Evolutionary conservation across 2,113 vertebrate species (phyloP), one percentile per base, ranked within the genome.

Genomic region (Solea solea): DNA sequence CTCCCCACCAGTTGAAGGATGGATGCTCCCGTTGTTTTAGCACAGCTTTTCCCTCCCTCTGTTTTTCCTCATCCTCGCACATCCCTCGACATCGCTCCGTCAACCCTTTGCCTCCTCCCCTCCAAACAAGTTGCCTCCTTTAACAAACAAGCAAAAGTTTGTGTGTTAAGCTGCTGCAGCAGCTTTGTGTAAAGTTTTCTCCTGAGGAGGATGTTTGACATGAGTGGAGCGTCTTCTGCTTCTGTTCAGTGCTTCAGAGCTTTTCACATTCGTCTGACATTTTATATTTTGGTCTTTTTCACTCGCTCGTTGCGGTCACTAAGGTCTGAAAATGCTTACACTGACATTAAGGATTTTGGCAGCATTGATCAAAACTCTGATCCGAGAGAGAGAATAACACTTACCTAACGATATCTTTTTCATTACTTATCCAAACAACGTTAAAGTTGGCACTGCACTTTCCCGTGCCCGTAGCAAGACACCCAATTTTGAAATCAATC

Each of bases 1-100:
- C 90, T 91, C 91, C 88, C 80, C 77, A 80, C 84, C 57, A 76
- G 81, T 88, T 79, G 82, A 89, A 89, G 82, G 86, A 85, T 87
- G 86, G 90, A 80, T 87, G 85, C 86, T 86, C 86, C 85, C 61
- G 84, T 88, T 88, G 88, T 84, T 82, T 64, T 46, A 58, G 71
- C 78, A 1, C 21, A 15, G 61, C 72, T 53, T 71, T 71, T 50
- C 68, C 78, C 74, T 74, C 81, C 78, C 67, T 76, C 73, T 56
- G 61, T 78, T 58, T 79, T 54, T 67, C 64, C 80, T 81, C 71
- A 76, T 76, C 84, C 82, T 69, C 79, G 63, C 74, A 44, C 79
- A 65, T 64, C 76, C 78, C 73, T 64, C 14, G 1, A 64, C 61
- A 61, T 74, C 41, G 3, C 55, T 46, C 66, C 64, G 55, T 64